Conservation (phyloP, 2,888 invertebrate genomes). For the Drosophila greeni region DNA sequence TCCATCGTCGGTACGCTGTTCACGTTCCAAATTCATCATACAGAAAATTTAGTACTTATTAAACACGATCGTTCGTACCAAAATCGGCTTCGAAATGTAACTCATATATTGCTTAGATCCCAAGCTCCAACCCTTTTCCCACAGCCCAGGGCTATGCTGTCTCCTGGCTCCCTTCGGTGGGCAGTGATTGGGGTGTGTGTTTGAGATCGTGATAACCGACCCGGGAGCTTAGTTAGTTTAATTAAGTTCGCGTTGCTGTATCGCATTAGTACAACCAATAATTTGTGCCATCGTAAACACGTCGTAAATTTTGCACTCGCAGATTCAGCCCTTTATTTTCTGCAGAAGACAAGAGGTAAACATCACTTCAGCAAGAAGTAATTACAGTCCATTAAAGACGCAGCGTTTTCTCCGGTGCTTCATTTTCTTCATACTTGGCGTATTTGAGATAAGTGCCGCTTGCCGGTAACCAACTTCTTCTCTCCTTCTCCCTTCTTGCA, state of each 20-base stretch:
- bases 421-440: slow-evolving; percentile 59
- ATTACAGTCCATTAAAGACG: slow-evolving; percentile 68
- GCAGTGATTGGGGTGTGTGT: neutral
- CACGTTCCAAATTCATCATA: slow-evolving; percentile 29
- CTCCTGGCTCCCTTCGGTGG: too few relatives aligned
- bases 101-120: neutral
- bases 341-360: slow-evolving; percentile 48
- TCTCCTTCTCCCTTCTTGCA: slow-evolving; percentile 12
- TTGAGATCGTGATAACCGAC: slow-evolving; percentile 20
- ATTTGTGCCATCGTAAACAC: slow-evolving; percentile 76
- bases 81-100: slow-evolving; percentile 8
- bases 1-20: slow-evolving; percentile 17
- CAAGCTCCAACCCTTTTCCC: neutral
- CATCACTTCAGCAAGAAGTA: slow-evolving; percentile 49
- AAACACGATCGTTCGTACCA: neutral
- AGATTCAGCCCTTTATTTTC: slow-evolving; percentile 66
- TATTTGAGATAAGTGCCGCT: slow-evolving; percentile 68
- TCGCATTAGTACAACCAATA: slow-evolving; percentile 71
- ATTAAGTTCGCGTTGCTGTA: slow-evolving; percentile 63
- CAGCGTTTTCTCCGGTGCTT: slow-evolving; percentile 30
- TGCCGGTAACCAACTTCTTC: slow-evolving; percentile 37
- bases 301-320: slow-evolving; percentile 74
- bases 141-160: neutral
- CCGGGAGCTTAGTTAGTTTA: slow-evolving; percentile 25
- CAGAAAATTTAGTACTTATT: slow-evolving; percentile 18